Conservation (phyloP, 2,797 vertebrate genomes). For the Paramormyrops hopkinsi region DNA sequence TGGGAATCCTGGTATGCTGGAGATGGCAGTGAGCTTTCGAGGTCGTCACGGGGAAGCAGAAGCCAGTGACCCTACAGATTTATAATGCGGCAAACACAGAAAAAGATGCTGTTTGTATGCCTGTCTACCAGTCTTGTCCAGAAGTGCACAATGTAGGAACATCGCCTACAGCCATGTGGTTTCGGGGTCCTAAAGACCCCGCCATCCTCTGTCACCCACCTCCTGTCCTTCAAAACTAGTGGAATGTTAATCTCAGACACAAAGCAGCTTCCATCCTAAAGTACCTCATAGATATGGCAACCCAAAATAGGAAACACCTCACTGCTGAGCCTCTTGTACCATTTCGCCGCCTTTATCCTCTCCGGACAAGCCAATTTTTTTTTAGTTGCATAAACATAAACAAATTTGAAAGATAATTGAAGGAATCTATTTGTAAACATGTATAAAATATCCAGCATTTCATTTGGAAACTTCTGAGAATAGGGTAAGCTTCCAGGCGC, state of each 20-base stretch:
- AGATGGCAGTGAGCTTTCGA: background rate
- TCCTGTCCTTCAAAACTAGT: background rate
- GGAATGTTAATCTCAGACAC: background rate
- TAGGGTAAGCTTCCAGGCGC: background rate
- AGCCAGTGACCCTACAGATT: background rate
- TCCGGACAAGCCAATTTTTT: background rate
- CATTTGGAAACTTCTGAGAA: conserved; percentile 10
- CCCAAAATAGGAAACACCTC: background rate
- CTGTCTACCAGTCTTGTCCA: background rate
- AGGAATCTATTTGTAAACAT: background rate
- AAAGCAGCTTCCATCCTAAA: background rate
- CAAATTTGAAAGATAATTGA: background rate
- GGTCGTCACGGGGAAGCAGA: background rate
- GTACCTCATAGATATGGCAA: background rate
- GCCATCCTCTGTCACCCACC: background rate
- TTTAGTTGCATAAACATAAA: background rate
- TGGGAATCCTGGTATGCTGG: background rate
- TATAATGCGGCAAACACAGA: background rate
- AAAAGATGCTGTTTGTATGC: background rate
- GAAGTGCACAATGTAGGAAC: background rate
- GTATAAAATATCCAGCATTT: conserved; percentile 4
- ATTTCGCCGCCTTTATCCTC: background rate
- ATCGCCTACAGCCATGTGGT: background rate
- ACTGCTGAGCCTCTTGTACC: background rate
- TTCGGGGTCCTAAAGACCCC: background rate